phyloP scores from a whole-genome alignment of 2,113 vertebrate genomes.

The Oryzias curvinotus region DNA sequence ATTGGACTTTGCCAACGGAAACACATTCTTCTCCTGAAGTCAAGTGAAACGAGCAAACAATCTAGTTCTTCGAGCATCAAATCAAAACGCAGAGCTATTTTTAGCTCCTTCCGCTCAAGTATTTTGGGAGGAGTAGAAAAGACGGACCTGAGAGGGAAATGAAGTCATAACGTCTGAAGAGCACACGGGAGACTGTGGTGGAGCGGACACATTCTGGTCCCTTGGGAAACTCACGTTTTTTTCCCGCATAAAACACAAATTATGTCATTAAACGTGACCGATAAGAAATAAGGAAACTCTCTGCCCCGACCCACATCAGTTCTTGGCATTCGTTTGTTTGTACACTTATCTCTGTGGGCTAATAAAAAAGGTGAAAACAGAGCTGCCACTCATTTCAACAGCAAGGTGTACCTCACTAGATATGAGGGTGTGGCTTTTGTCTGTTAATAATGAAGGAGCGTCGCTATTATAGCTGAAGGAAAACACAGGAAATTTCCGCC shows the following conservation, averaged over 20 bases:
- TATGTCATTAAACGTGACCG: too few relatives aligned
- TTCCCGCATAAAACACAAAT: too few relatives aligned
- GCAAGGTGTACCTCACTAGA: too few relatives aligned
- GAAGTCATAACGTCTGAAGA: not conserved
- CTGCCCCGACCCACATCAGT: too few relatives aligned
- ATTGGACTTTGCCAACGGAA: not conserved
- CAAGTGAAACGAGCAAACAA: conserved; percentile 38
- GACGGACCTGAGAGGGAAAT: not conserved
- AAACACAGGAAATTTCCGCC: conserved; percentile 5
- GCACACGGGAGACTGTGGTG: not conserved
- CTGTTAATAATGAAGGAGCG: not conserved
- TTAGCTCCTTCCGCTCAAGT: conserved; percentile 12
- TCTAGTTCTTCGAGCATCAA: conserved; percentile 36
- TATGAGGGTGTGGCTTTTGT: too few relatives aligned
- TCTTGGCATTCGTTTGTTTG: too few relatives aligned
- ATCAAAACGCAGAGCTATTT: conserved; percentile 32
- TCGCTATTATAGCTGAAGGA: not conserved
- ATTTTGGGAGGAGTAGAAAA: conserved; percentile 13
- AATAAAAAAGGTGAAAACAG: too few relatives aligned
- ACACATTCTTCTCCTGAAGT: not conserved
- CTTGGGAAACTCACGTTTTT: too few relatives aligned
- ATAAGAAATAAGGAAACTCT: too few relatives aligned
- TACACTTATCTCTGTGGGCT: too few relatives aligned
- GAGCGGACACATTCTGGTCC: too few relatives aligned
- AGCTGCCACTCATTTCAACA: too few relatives aligned